phyloP scores from a whole-genome alignment of 2,113 vertebrate genomes.

The Bufo gargarizans region DNA sequence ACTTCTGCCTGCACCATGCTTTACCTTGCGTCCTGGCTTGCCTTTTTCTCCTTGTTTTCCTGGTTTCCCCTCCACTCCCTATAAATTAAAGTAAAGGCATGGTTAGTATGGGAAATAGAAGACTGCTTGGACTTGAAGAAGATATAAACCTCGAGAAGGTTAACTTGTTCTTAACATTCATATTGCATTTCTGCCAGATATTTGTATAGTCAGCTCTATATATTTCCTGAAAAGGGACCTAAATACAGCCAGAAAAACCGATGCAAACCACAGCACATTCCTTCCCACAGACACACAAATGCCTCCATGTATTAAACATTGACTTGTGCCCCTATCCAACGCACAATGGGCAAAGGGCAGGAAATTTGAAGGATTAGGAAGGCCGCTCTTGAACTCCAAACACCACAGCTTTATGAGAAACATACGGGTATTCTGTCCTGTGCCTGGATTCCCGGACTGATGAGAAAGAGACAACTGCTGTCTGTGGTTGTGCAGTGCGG shows the following conservation, averaged over 20 bases:
- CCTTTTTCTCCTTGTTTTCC: slow-evolving; percentile 92
- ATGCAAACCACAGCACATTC: slow-evolving; percentile 56
- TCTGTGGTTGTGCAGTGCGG: neutral
- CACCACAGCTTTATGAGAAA: slow-evolving; percentile 69
- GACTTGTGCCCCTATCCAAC: slow-evolving; percentile 54
- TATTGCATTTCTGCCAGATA: neutral
- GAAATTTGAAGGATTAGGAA: slow-evolving; percentile 71
- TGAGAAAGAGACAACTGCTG: neutral
- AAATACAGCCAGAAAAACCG: neutral
- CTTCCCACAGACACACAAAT: slow-evolving; percentile 63
- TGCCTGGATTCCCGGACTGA: neutral
- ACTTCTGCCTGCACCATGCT: neutral
- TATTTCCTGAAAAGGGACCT: neutral
- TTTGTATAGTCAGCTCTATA: neutral
- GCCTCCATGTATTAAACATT: slow-evolving; percentile 67
- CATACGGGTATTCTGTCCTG: slow-evolving; percentile 63
- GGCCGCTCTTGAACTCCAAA: slow-evolving; percentile 64
- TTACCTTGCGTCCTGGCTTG: slow-evolving; percentile 89
- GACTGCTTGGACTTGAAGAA: neutral
- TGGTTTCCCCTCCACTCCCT: slow-evolving; percentile 95
- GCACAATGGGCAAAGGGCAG: slow-evolving; percentile 63
- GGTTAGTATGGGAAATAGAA: neutral
- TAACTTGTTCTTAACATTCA: too few species aligned
- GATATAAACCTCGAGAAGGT: neutral
- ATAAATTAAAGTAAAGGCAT: slow-evolving; percentile 48